phyloP scores from a whole-genome alignment of 2,888 invertebrate species.

The Lasioglossum morio region DNA sequence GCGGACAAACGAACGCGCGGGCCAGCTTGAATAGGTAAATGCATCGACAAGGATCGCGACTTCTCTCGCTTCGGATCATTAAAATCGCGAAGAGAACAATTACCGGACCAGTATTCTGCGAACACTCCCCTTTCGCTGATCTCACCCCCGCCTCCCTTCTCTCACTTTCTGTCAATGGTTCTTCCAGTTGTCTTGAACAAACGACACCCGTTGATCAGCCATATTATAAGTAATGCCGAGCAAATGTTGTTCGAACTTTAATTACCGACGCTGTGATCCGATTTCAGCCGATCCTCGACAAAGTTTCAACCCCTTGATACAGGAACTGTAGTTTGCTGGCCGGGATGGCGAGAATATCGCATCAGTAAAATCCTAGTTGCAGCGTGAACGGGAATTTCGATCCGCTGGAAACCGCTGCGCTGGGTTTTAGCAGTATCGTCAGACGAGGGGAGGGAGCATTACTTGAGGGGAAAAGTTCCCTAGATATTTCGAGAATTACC shows the following conservation, averaged over 20 bases:
- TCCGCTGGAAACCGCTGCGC: not conserved
- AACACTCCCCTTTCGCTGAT: not conserved
- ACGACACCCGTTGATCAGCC: constrained; percentile 40
- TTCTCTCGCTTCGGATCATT: constrained; percentile 63
- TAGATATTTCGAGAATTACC: too few relatives aligned
- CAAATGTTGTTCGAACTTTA: constrained; percentile 20
- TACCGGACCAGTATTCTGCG: constrained; percentile 29
- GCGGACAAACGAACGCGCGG: constrained; percentile 35
- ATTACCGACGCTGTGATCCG: constrained; percentile 29
- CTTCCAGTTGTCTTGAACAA: constrained; percentile 19
- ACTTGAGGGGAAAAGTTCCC: too few relatives aligned
- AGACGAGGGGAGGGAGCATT: too few relatives aligned
- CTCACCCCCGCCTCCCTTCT: not conserved
- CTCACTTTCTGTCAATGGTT: not conserved
- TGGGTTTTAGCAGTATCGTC: too few relatives aligned
- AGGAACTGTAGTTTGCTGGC: not conserved
- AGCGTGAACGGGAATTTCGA: not conserved
- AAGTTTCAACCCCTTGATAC: not conserved
- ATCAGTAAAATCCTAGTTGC: not conserved
- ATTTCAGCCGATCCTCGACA: constrained; percentile 13
- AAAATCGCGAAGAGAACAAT: constrained; percentile 62
- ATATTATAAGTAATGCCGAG: constrained; percentile 55
- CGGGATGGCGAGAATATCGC: not conserved
- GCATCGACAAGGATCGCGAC: constrained; percentile 48
- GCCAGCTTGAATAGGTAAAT: constrained; percentile 57